Evolutionary conservation across 2,113 vertebrate species (phyloP).

Genomic region (Heterocephalus glaber): DNA sequence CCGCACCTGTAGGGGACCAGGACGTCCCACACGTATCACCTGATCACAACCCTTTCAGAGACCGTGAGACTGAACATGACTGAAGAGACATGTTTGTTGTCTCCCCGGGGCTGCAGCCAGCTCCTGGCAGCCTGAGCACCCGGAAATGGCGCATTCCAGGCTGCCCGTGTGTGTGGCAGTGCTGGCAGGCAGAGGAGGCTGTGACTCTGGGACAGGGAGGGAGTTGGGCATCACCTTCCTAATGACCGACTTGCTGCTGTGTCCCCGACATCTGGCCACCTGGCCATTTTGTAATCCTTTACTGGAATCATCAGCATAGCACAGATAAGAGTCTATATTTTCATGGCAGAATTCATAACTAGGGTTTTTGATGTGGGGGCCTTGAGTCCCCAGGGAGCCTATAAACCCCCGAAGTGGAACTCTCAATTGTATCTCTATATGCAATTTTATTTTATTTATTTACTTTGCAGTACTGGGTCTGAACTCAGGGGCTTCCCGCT

Average conservation of each 20-base stretch:
- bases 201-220: background rate
- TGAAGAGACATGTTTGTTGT: slow-evolving; percentile 82
- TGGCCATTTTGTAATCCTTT: background rate
- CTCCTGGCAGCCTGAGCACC: slow-evolving; percentile 73
- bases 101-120: slow-evolving; percentile 71
- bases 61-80: slow-evolving; percentile 88
- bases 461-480: background rate
- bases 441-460: background rate
- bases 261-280: background rate
- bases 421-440: background rate
- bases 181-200: background rate
- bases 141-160: slow-evolving; percentile 75
- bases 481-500: background rate
- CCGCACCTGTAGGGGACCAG: slow-evolving; percentile 89
- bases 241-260: background rate
- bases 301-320: background rate
- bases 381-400: background rate
- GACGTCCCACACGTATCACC: slow-evolving; percentile 89
- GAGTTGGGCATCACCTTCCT: background rate
- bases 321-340: background rate
- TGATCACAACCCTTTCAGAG: slow-evolving; percentile 86
- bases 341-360: background rate
- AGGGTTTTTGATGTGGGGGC: background rate
- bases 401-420: background rate
- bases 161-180: background rate